Evolutionary conservation across 2,888 invertebrate genomes (phyloP), one percentile per base, ranked within the genome.

Genomic region (Thumatha senex): DNA sequence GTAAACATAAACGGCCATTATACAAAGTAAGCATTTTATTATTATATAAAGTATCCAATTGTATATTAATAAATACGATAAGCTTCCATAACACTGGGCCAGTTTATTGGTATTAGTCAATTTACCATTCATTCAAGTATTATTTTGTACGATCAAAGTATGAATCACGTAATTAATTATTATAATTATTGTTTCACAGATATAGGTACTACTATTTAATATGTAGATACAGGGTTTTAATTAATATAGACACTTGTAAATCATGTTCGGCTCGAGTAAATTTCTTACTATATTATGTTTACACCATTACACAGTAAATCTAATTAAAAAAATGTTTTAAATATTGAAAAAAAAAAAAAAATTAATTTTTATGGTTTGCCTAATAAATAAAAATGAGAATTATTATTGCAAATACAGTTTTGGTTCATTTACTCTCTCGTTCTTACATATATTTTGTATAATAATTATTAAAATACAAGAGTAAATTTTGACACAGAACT

Each of bases 361-460:
- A 40, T 4, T n/a, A 33, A 40, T 44, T 33, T 35, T 31, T 24
- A 46, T 42, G 54, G 43, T 50, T 50, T 46, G 34, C 39, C 33
- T 40, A 54, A 49, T 54, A 54, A 51, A 65, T 51, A 40, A 57
- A 46, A 46, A 56, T 12, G 33, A 15, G 18, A 14, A 7, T 39
- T 47, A 29, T 15, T 36, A 47, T 40, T 7, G 15, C 36, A 38
- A 14, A 34, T 24, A 15, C 34, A 13, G 12, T 48, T n/a, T 36
- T 29, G 29, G n/a, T 46, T 31, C 31, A 18, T 39, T 43, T 30
- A 35, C 31, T 29, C 12, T 35, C 45, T 48, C 14, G 35, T 24
- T 1, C 15, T 35, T 33, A 35, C 2, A 15, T 29, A 29, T 40
- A n/a, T n/a, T n/a, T n/a, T n/a, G n/a, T n/a, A n/a, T n/a, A n/a